A percentile compares a stretch with the other conserved stretches of the same genome.
phyloP scores from a whole-genome alignment of 2,113 vertebrate genomes.

The Cranoglanis bouderius region DNA sequence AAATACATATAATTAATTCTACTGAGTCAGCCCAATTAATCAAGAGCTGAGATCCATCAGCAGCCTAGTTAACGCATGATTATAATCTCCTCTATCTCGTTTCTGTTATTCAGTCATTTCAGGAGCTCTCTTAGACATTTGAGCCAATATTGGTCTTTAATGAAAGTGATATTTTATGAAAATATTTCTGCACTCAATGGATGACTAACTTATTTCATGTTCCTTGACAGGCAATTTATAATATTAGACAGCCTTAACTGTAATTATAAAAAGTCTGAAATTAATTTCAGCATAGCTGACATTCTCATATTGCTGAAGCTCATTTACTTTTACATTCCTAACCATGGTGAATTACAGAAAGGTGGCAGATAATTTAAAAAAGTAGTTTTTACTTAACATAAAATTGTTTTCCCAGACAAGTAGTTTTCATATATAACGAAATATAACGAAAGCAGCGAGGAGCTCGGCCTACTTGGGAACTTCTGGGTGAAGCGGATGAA shows the following conservation, averaged over 20 bases:
- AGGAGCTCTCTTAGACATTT: neutral
- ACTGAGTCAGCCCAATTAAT: neutral
- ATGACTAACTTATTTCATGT: constrained; percentile 9
- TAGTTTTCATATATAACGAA: neutral
- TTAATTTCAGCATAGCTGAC: constrained; percentile 15
- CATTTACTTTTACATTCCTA: constrained; percentile 7
- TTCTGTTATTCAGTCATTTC: neutral
- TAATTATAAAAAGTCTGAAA: constrained; percentile 12
- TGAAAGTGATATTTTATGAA: constrained; percentile 24
- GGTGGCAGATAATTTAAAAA: neutral
- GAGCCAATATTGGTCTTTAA: neutral
- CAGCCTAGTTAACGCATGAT: neutral
- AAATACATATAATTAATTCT: neutral
- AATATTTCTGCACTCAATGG: neutral
- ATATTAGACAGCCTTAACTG: neutral
- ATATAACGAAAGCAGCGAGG: neutral
- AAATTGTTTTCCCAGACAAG: neutral
- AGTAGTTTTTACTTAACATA: neutral
- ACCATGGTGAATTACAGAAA: neutral
- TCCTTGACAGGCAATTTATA: constrained; percentile 32
- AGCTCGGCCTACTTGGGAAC: neutral
- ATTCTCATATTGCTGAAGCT: constrained; percentile 11
- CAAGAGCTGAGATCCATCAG: neutral
- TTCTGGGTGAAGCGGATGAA: neutral
- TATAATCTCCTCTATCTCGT: neutral